Evolutionary conservation across 2,797 vertebrate genomes (phyloP).

Genomic region (Clarias fuscus): DNA sequence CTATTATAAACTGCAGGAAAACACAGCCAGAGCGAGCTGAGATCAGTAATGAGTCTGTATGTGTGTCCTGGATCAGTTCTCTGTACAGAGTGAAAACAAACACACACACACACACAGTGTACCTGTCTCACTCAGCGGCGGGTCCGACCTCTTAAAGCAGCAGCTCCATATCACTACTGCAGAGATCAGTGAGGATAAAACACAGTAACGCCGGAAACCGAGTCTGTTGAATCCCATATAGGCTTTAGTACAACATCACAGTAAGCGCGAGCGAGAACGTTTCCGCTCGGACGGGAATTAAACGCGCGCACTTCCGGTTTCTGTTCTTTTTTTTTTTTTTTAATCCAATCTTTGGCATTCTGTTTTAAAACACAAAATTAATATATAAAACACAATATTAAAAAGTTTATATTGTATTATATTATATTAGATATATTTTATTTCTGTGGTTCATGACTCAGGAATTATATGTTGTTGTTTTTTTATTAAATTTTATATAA

Average conservation of each 20-base stretch:
- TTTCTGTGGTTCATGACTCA: neutral
- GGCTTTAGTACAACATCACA: neutral
- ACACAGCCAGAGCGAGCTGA: neutral
- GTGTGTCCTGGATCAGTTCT: neutral
- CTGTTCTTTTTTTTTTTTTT: neutral
- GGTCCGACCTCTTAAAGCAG: constrained; percentile 32
- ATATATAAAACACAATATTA: neutral
- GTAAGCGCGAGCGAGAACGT: neutral
- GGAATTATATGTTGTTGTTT: neutral
- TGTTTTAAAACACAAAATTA: neutral
- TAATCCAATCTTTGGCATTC: neutral
- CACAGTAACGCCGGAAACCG: constrained; percentile 22
- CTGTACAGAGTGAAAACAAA: too few species aligned
- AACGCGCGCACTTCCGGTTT: constrained; percentile 21
- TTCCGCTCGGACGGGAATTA: constrained; percentile 16
- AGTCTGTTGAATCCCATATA: constrained; percentile 29
- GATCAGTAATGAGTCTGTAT: neutral
- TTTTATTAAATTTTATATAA: too few species aligned
- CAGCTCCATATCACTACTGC: constrained; percentile 19
- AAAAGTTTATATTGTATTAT: neutral
- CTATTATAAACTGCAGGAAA: neutral
- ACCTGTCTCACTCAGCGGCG: constrained; percentile 21
- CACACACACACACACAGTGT: too few species aligned
- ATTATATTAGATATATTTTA: neutral
- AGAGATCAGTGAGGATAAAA: constrained; percentile 21